Conservation (phyloP, 2,888 invertebrate species). For the Ichneumoninae sp. region DNA sequence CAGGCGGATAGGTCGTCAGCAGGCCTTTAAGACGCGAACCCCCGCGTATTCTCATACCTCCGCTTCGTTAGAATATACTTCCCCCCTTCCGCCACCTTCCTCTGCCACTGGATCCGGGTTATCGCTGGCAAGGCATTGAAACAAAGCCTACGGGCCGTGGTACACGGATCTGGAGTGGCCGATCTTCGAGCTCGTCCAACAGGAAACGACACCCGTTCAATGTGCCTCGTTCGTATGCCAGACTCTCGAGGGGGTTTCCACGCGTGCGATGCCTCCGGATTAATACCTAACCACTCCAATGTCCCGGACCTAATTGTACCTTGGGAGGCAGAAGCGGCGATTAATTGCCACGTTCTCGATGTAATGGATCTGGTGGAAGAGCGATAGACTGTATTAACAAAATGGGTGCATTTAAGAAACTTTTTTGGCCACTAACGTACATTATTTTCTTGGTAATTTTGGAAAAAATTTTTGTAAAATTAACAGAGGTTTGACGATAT, state of each 20-base stretch:
- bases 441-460: not conserved
- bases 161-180: conserved; percentile 11
- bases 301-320: conserved; percentile 38
- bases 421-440: not conserved
- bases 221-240: conserved; percentile 40
- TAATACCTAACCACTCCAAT: conserved; percentile 49
- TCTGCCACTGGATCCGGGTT: not conserved
- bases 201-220: conserved; percentile 55
- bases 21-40: conserved; percentile 26
- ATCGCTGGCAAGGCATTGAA: conserved; percentile 39
- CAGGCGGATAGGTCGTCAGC: conserved; percentile 21
- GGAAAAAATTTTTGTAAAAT: not conserved
- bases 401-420: not conserved
- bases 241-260: conserved; percentile 27
- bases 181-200: conserved; percentile 55
- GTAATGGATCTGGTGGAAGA: conserved; percentile 32
- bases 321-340: conserved; percentile 45
- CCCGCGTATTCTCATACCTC: conserved; percentile 10
- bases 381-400: not conserved
- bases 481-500: too few relatives aligned
- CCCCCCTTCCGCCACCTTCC: not conserved
- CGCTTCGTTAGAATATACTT: conserved; percentile 40
- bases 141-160: conserved; percentile 34
- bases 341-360: conserved; percentile 47
- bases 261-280: conserved; percentile 40